Percentiles rank a stretch among this genome's conserved stretches.
These are phyloP conservation scores for Misgurnus mizolepis DNA, from an alignment of 2,113 vertebrate genomes.

Conservation along the genomic window DNA sequence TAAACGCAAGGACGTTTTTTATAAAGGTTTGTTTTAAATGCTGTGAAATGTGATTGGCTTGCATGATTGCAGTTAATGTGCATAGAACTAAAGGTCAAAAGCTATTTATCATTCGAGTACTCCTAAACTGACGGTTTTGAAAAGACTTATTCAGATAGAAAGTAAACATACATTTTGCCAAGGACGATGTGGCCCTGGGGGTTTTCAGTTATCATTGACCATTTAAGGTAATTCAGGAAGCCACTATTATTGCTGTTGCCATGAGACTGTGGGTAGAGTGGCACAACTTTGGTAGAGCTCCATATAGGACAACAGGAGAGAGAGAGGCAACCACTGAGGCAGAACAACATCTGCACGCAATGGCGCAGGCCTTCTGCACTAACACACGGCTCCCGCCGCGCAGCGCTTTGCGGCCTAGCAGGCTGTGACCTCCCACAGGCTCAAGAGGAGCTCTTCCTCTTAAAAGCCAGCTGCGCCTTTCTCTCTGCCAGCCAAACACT, in stretches of 20 bases:
- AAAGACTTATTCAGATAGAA: slow-evolving; percentile 48
- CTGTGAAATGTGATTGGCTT: neutral
- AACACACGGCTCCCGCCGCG: slow-evolving; percentile 67
- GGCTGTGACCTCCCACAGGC: slow-evolving; percentile 76
- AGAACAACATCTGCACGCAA: slow-evolving; percentile 75
- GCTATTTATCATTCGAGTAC: slow-evolving; percentile 51
- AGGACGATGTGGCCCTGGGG: slow-evolving; percentile 64
- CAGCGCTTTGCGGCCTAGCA: slow-evolving; percentile 73
- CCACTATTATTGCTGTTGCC: slow-evolving; percentile 47
- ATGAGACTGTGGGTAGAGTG: slow-evolving; percentile 43
- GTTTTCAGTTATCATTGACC: slow-evolving; percentile 60
- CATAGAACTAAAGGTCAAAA: slow-evolving; percentile 58
- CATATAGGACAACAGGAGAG: neutral
- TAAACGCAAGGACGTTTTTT: slow-evolving; percentile 56
- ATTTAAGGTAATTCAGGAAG: slow-evolving; percentile 50
- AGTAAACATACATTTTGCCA: slow-evolving; percentile 48
- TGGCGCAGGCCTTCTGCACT: slow-evolving; percentile 73
- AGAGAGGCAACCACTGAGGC: slow-evolving; percentile 63
- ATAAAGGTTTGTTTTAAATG: slow-evolving; percentile 26
- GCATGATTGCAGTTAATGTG: slow-evolving; percentile 31
- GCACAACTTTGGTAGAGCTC: neutral
- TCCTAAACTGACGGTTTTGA: slow-evolving; percentile 58
- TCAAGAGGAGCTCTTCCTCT: slow-evolving; percentile 73
- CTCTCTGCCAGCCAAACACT: slow-evolving; percentile 72
- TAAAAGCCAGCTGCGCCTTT: slow-evolving; percentile 79